Conservation (phyloP, 2,888 invertebrate genomes). For the Neria commutata region DNA sequence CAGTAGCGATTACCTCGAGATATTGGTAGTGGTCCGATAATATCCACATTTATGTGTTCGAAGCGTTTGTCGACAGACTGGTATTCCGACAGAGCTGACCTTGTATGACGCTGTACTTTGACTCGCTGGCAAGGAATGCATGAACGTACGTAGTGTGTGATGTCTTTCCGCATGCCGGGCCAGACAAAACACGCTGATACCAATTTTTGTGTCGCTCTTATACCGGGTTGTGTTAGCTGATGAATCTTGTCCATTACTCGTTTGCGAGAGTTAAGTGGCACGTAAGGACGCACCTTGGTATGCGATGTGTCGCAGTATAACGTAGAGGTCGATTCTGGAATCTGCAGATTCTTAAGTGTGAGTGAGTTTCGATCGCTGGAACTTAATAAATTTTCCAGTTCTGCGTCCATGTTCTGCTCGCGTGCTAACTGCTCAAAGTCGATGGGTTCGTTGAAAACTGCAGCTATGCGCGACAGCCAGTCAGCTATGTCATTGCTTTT, state of each 20-base stretch:
- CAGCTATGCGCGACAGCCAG: conserved; percentile 19
- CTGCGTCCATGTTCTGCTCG: not conserved
- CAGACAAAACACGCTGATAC: not conserved
- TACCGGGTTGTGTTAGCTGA: not conserved
- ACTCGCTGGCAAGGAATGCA: conserved; percentile 3
- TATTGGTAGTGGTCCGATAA: conserved; percentile 19
- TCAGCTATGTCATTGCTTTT: conserved; percentile 17
- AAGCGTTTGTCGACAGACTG: not conserved
- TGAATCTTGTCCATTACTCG: not conserved
- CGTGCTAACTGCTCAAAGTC: conserved; percentile 11
- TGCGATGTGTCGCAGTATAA: conserved; percentile 11
- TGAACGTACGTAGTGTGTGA: not conserved
- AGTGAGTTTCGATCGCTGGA: not conserved
- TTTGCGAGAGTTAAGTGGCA: not conserved
- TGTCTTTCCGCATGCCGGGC: conserved; percentile 7
- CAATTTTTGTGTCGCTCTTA: not conserved
- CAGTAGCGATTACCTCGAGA: conserved; percentile 17
- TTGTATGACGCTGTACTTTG: conserved; percentile 4
- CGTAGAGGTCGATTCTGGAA: not conserved
- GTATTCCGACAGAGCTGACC: not conserved
- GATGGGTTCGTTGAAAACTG: conserved; percentile 7
- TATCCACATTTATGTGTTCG: conserved; percentile 7
- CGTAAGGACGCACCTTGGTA: conserved; percentile 4
- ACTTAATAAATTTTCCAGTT: not conserved
- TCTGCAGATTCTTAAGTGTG: not conserved